phyloP scores from a whole-genome alignment of 2,888 invertebrate species.

The Petrophora chlorosata region DNA sequence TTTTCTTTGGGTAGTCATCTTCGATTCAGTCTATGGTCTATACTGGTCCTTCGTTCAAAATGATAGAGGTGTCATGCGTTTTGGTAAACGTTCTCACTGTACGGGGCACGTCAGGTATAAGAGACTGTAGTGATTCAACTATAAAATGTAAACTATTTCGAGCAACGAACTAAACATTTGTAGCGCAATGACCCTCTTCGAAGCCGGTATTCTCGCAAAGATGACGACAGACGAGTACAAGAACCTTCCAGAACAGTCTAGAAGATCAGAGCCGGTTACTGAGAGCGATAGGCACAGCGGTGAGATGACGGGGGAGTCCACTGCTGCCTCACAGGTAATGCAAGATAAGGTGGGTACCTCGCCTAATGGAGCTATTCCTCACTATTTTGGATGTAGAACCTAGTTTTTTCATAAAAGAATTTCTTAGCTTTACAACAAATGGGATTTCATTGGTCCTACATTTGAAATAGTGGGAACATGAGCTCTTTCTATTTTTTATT shows the following conservation, averaged over 20 bases:
- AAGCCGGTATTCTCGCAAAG: conserved; percentile 89
- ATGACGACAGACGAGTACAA: conserved; percentile 91
- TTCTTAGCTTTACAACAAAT: too few species aligned
- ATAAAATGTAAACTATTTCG: background rate
- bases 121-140: background rate
- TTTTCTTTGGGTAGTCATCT: too few species aligned
- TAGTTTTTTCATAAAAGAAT: too few species aligned
- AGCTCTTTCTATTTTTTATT: too few species aligned
- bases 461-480: too few species aligned
- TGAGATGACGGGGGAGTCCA: conserved; percentile 61
- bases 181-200: conserved; percentile 89
- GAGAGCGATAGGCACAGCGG: conserved; percentile 69
- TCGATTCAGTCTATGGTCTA: too few species aligned
- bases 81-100: too few species aligned
- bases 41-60: too few species aligned
- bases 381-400: too few species aligned
- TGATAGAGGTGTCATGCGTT: too few species aligned
- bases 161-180: background rate
- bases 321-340: conserved; percentile 53
- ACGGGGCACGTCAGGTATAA: too few species aligned
- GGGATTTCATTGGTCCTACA: too few species aligned
- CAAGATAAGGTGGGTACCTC: conserved; percentile 1
- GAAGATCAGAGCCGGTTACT: conserved; percentile 72
- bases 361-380: background rate
- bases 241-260: conserved; percentile 84